Conservation (phyloP, 2,113 vertebrate genomes). For the Saccopteryx leptura region DNA sequence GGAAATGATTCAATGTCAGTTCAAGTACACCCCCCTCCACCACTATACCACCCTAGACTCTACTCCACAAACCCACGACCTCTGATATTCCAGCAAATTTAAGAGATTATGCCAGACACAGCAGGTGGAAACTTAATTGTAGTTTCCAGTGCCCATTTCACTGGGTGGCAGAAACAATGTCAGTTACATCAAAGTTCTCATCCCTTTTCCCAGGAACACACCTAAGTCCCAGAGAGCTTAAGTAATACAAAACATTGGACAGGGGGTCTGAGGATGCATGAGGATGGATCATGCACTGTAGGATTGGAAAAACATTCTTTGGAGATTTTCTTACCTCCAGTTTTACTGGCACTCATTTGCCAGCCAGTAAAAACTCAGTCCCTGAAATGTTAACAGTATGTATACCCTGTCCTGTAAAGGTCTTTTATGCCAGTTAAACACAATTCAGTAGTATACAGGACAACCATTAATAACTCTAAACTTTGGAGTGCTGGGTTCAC, state of each 20-base stretch:
- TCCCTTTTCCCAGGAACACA: background rate
- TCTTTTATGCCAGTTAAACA: background rate
- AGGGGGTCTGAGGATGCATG: background rate
- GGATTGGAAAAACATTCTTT: background rate
- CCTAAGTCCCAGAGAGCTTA: background rate
- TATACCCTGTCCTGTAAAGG: background rate
- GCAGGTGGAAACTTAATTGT: background rate
- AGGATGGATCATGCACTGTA: background rate
- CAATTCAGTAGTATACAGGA: slow-evolving; percentile 50
- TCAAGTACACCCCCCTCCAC: background rate
- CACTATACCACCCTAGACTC: too few relatives aligned
- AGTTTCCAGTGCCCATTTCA: background rate
- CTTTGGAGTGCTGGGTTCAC: background rate
- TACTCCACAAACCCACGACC: background rate
- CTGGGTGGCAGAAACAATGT: background rate
- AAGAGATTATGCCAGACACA: background rate
- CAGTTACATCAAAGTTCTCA: background rate
- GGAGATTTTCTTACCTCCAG: background rate
- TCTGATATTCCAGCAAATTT: background rate
- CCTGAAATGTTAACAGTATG: background rate
- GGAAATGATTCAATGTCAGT: background rate
- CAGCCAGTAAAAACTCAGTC: background rate
- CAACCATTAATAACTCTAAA: slow-evolving; percentile 72
- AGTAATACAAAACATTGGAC: background rate
- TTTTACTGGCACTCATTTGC: background rate